Conservation (phyloP, 2,113 vertebrate genomes). For the Perca flavescens region DNA sequence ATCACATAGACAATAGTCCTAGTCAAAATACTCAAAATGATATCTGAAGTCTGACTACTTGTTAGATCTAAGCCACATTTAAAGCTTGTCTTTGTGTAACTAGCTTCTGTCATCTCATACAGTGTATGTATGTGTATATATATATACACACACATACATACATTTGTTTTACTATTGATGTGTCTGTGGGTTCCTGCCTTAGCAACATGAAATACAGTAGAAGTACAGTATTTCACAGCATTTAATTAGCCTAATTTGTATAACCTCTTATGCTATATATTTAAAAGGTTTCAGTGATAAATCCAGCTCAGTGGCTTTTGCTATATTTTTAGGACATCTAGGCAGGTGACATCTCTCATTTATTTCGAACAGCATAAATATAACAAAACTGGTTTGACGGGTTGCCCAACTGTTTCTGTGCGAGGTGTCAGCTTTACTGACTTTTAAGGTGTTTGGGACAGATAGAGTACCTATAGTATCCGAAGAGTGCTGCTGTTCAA, state of each 20-base stretch:
- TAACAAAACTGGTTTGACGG: constrained; percentile 23
- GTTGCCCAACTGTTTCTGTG: constrained; percentile 6
- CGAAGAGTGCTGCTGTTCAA: constrained; percentile 6
- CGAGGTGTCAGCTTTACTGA: constrained; percentile 23
- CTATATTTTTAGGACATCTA: not conserved
- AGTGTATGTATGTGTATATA: no score
- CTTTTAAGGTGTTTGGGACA: not conserved
- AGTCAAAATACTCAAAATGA: constrained; percentile 10
- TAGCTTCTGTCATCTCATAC: constrained; percentile 5
- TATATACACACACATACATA: no score
- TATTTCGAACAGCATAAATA: constrained; percentile 14
- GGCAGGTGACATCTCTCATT: constrained; percentile 33
- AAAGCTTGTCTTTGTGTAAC: not conserved
- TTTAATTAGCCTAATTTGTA: constrained; percentile 14
- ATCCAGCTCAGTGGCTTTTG: not conserved
- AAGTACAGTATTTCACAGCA: not conserved
- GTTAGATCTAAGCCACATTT: constrained; percentile 20
- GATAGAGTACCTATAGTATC: not conserved
- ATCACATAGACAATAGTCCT: constrained; percentile 17
- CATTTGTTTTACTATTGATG: constrained; percentile 2
- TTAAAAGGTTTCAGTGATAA: constrained; percentile 13
- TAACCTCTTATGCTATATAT: not conserved
- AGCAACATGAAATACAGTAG: not conserved
- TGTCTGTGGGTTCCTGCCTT: constrained; percentile 1
- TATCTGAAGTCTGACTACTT: constrained; percentile 18